A percentile compares a stretch with the other conserved stretches of the same genome.
Conservation (phyloP, 1,140 invertebrate genomes). For the Eurosta solidaginis region DNA sequence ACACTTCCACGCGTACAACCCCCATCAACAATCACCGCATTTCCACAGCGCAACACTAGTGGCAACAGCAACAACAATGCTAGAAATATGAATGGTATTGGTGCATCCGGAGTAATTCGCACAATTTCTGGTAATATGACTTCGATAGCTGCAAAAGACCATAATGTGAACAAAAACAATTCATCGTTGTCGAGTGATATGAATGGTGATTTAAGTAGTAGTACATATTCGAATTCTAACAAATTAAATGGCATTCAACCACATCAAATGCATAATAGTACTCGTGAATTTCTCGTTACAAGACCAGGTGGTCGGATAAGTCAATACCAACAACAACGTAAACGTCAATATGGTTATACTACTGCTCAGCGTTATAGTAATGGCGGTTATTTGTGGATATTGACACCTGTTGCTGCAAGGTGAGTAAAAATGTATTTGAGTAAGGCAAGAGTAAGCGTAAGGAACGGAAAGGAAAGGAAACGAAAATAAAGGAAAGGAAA, state of each 20-base stretch:
- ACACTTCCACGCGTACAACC: slow-evolving; percentile 43
- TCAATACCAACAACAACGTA: slow-evolving; percentile 19
- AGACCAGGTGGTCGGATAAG: not conserved
- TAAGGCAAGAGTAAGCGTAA: too few relatives aligned
- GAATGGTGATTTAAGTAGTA: slow-evolving; percentile 40
- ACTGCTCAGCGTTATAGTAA: slow-evolving; percentile 8
- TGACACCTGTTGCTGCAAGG: slow-evolving; percentile 59
- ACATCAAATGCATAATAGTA: slow-evolving; percentile 1
- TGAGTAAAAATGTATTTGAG: slow-evolving; percentile 35
- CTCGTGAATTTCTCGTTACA: slow-evolving; percentile 30
- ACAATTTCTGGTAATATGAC: slow-evolving; percentile 55
- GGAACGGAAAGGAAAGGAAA: too few relatives aligned
- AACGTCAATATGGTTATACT: not conserved
- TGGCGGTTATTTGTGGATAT: slow-evolving; percentile 53
- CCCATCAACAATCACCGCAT: not conserved
- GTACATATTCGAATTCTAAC: slow-evolving; percentile 31
- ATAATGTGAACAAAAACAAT: not conserved
- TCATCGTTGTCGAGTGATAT: slow-evolving; percentile 38
- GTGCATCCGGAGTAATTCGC: slow-evolving; percentile 46
- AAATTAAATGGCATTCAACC: slow-evolving; percentile 34
- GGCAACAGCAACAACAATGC: slow-evolving; percentile 32
- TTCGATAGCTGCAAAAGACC: slow-evolving; percentile 37
- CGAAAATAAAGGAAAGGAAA: too few relatives aligned
- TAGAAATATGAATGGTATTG: slow-evolving; percentile 14
- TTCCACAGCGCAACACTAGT: not conserved